Evolutionary conservation across 2,888 invertebrate species (phyloP).

Genomic region (Cantharis rustica): DNA sequence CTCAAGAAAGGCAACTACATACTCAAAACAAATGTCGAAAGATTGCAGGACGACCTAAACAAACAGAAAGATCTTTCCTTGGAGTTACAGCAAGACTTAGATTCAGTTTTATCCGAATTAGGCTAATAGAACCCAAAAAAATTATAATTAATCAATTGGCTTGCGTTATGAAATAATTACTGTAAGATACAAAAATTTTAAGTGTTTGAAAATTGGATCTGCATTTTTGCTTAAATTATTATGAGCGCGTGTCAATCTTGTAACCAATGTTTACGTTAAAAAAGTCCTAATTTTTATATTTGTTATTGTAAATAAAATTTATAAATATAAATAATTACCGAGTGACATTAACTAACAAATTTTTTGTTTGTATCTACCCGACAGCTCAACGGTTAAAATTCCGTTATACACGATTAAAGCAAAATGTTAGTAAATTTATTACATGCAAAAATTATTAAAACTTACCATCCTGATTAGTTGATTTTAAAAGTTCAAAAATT

Average conservation of each 20-base stretch:
- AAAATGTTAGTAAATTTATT: neutral
- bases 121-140: conserved; percentile 64
- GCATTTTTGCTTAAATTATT: neutral
- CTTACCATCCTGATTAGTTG: neutral
- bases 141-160: neutral
- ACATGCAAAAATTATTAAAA: neutral
- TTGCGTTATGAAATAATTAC: neutral
- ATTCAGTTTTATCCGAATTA: conserved; percentile 84
- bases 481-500: neutral
- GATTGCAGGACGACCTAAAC: conserved; percentile 82
- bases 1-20: conserved; percentile 88
- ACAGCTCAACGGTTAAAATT: neutral
- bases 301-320: conserved; percentile 2
- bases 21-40: conserved; percentile 85
- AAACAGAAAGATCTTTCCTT: conserved; percentile 82
- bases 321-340: neutral
- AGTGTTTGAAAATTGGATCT: neutral
- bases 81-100: conserved; percentile 79
- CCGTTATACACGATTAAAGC: neutral
- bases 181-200: neutral
- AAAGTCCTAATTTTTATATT: neutral
- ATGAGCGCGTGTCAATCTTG: neutral
- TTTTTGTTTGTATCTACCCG: neutral
- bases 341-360: neutral
- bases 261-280: neutral